These are phyloP conservation scores for Onychorhynchus coronatus DNA, from an alignment of 2,113 vertebrate species.

Conservation along the genomic window DNA sequence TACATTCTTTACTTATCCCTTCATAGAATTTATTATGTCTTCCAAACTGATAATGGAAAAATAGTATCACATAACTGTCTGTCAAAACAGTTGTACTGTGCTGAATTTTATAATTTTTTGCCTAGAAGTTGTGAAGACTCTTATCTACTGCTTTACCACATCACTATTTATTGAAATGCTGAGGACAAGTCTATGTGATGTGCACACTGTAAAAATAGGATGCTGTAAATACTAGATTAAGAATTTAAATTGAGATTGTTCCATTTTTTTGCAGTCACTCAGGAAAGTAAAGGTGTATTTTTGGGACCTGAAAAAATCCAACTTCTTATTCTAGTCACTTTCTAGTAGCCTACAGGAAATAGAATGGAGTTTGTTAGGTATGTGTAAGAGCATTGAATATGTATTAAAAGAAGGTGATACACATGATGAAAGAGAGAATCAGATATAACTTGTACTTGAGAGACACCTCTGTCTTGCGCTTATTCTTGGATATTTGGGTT, in stretches of 20 bases:
- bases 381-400: background rate
- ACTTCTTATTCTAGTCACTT: background rate
- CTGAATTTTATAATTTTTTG: background rate
- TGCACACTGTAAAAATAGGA: background rate
- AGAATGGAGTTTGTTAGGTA: background rate
- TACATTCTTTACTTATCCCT: background rate
- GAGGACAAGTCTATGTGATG: background rate
- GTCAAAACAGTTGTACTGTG: background rate
- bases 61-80: background rate
- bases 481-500: background rate
- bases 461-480: background rate
- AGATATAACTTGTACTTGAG: background rate
- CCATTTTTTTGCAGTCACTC: background rate
- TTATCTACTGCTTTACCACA: background rate
- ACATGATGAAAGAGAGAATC: background rate
- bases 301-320: background rate
- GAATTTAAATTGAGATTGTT: background rate
- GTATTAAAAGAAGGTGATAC: background rate
- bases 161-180: background rate
- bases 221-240: background rate
- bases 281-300: background rate
- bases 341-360: background rate
- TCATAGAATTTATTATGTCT: background rate
- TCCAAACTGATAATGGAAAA: background rate
- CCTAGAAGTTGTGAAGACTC: background rate